Evolutionary conservation across 2,113 vertebrate species (phyloP).

Genomic region (Seriola dumerili): DNA sequence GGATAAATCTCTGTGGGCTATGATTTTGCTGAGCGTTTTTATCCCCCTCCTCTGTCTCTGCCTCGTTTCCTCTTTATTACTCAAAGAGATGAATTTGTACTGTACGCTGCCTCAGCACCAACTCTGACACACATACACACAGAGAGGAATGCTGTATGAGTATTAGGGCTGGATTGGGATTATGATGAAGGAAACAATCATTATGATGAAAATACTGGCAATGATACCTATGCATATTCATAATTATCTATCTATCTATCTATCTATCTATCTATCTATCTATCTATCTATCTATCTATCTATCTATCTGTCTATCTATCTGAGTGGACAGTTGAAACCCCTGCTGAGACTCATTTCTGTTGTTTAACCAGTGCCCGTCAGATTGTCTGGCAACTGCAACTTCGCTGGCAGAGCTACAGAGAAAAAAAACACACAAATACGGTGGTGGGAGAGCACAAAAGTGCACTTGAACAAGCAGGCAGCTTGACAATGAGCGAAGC

Average conservation of each 20-base stretch:
- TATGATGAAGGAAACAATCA: conserved; percentile 1
- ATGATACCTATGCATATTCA: neutral
- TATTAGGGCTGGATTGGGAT: conserved; percentile 9
- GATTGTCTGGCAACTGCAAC: conserved; percentile 66
- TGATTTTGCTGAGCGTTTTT: conserved; percentile 50
- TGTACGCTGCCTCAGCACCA: conserved; percentile 18
- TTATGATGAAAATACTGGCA: neutral
- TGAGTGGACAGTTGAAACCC: conserved; percentile 35
- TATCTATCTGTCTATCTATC: conserved; percentile 9
- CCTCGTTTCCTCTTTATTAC: conserved; percentile 48
- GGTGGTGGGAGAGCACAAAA: conserved; percentile 49
- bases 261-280: neutral
- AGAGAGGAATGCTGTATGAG: neutral
- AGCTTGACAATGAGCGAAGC: conserved; percentile 60
- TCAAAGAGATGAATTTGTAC: conserved; percentile 46
- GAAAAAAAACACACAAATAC: conserved; percentile 46
- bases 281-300: conserved; percentile 4
- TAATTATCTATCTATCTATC: neutral
- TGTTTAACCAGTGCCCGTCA: conserved; percentile 59
- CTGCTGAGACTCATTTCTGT: conserved; percentile 55
- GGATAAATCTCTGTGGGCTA: conserved; percentile 28
- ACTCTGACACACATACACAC: conserved; percentile 21
- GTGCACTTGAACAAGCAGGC: conserved; percentile 53
- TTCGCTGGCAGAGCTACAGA: conserved; percentile 50
- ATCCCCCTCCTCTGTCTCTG: conserved; percentile 7